Evolutionary conservation across 2,888 invertebrate species (phyloP), one percentile per base, ranked within the genome.

Genomic region (Ischnura elegans): DNA sequence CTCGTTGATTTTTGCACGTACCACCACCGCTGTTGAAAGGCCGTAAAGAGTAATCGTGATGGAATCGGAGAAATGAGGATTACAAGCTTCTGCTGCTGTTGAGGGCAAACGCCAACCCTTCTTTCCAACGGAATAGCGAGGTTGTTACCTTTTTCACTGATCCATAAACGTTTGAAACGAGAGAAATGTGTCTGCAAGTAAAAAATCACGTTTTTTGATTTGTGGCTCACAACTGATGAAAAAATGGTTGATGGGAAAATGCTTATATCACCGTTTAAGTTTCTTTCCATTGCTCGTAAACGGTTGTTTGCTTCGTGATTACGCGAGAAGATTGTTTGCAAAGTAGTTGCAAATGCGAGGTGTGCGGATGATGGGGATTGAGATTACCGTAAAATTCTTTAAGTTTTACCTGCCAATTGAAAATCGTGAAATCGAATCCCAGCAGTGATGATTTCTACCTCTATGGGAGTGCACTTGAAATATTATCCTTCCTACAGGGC

Each of bases 1-100:
- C 36, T 76, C 25, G 76, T 76, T 76, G 76, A 76, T 76, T 76
- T 76, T 76, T 76, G 25, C 76, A 76, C 29, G 76, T 76, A 36
- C n/a, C 19, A 51, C 51, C 19, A 51, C 76, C 16, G 8, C 36
- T 2, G 21, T 13, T 25, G 16, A 47, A 6, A 10, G 76, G 76
- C 3, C 76, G 36, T 76, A 76, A 76, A 76, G 76, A 36, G 29
- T 76, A 76, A 76, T 76, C 76, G 76, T 36, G 76, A 10, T 76
- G 76, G 36, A 76, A 76, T 76, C 76, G 36, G 76, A 76, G 76
- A 36, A 36, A 36, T n/a, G n/a, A n/a, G n/a, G n/a, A n/a, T n/a
- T n/a, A n/a, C 29, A 76, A 76, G 36, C 36, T 25, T 29, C 36
- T 16, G 36, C 76, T 1, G 36, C 76, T 13, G 36, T 1, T 29